Evolutionary conservation across 2,888 invertebrate genomes (phyloP).

Genomic region (Zaprionus obscuricornis): DNA sequence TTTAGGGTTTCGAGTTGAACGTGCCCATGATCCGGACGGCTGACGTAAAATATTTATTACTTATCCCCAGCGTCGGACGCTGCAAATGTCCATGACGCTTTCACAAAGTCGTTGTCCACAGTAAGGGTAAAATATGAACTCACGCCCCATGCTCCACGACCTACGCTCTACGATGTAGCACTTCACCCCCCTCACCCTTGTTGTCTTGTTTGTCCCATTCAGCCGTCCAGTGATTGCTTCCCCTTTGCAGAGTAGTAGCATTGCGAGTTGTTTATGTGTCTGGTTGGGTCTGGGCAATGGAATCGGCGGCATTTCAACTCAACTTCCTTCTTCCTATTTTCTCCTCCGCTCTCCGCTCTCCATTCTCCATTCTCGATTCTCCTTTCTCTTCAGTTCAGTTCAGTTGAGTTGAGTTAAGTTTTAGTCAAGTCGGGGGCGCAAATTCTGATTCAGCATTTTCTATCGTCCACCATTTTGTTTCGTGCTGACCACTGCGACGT

Average conservation of each 20-base stretch:
- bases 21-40: conserved; percentile 48
- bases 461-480: conserved; percentile 54
- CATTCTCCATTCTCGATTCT: no score
- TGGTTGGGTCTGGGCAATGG: conserved; percentile 28
- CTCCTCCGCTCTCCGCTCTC: background rate
- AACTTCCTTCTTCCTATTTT: no score
- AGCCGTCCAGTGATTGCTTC: conserved; percentile 44
- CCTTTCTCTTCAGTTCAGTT: no score
- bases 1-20: conserved; percentile 22
- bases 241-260: conserved; percentile 34
- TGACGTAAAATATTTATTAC: conserved; percentile 74
- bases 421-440: conserved; percentile 9
- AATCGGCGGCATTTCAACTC: background rate
- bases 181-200: background rate
- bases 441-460: conserved; percentile 46
- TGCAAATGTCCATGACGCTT: conserved; percentile 34
- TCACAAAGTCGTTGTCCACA: conserved; percentile 22
- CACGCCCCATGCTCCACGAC: no score
- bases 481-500: conserved; percentile 46
- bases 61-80: conserved; percentile 49
- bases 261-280: conserved; percentile 66
- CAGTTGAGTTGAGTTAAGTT: no score
- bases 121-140: conserved; percentile 67
- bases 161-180: no score
- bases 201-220: background rate